A percentile compares a stretch with the other conserved stretches of the same genome.
Conservation (phyloP, 2,888 invertebrate genomes). For the Melinopterus prodromus region DNA sequence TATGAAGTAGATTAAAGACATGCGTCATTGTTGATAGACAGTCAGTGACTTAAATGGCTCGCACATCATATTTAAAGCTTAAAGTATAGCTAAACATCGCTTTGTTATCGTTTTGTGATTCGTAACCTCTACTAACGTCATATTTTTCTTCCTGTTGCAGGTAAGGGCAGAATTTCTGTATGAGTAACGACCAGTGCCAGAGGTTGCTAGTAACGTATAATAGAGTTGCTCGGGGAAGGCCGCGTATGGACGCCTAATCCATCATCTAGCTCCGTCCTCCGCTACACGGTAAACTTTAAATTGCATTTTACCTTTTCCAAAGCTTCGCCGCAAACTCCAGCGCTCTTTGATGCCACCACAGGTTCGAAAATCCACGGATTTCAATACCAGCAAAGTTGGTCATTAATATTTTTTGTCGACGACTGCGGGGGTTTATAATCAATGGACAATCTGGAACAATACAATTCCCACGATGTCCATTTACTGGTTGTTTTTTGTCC, state of each 20-base stretch:
- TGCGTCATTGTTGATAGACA: too few relatives aligned
- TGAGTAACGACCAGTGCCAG: background rate
- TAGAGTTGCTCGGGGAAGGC: background rate
- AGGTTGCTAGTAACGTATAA: slow-evolving; percentile 4
- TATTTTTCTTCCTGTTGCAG: background rate
- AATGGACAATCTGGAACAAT: background rate
- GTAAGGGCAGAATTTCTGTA: background rate
- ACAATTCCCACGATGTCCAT: too few relatives aligned
- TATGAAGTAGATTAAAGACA: too few relatives aligned
- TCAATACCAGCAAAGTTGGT: background rate
- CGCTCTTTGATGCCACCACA: background rate
- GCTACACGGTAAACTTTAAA: slow-evolving; percentile 33
- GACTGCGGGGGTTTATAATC: background rate
- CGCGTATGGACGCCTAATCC: background rate
- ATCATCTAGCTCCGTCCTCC: background rate
- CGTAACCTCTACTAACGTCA: background rate
- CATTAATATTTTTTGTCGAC: background rate
- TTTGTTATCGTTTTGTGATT: too few relatives aligned
- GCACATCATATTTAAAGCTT: too few relatives aligned
- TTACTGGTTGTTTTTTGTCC: too few relatives aligned
- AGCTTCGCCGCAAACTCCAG: background rate
- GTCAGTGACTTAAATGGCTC: too few relatives aligned
- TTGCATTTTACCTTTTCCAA: slow-evolving; percentile 30
- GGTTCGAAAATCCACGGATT: background rate
- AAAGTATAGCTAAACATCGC: too few relatives aligned